These are phyloP conservation scores for Limanda limanda DNA, from an alignment of 2,113 vertebrate species.

Conservation along the genomic window DNA sequence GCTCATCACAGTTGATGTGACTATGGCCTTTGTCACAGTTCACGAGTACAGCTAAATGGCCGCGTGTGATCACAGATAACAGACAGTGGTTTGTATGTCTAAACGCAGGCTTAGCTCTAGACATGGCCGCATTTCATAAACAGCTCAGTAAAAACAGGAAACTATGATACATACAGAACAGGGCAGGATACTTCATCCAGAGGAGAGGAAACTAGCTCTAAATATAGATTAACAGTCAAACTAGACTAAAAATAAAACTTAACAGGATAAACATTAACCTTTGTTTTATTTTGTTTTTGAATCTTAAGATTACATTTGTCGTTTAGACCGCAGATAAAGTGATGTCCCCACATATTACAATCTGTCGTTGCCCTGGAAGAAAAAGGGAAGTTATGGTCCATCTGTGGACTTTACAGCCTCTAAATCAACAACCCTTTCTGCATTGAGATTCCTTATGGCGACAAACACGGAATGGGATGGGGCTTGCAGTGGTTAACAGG, in stretches of 20 bases:
- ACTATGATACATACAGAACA: slow-evolving; percentile 49
- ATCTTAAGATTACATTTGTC: not conserved
- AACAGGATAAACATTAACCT: no score
- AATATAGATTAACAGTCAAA: slow-evolving; percentile 28
- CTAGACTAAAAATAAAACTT: not conserved
- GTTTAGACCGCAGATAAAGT: not conserved
- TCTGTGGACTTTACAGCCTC: not conserved
- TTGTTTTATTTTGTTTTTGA: not conserved
- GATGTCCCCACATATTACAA: not conserved
- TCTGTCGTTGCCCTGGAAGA: not conserved
- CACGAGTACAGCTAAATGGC: slow-evolving; percentile 44
- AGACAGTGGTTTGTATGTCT: slow-evolving; percentile 66
- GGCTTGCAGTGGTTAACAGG: slow-evolving; percentile 47
- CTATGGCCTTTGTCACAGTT: slow-evolving; percentile 62
- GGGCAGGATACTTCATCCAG: slow-evolving; percentile 31
- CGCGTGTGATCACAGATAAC: slow-evolving; percentile 49
- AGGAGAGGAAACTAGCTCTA: slow-evolving; percentile 29
- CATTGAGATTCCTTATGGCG: not conserved
- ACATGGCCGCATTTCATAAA: slow-evolving; percentile 67
- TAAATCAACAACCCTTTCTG: slow-evolving; percentile 2
- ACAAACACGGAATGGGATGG: not conserved
- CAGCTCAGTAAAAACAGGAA: slow-evolving; percentile 78
- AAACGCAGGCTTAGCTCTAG: slow-evolving; percentile 55
- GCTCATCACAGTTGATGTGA: slow-evolving; percentile 66
- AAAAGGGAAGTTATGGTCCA: not conserved